Percentiles rank a stretch among this genome's conserved stretches.
Conservation (phyloP, 23 tunicate genomes). For the Trididemnum clinides region DNA sequence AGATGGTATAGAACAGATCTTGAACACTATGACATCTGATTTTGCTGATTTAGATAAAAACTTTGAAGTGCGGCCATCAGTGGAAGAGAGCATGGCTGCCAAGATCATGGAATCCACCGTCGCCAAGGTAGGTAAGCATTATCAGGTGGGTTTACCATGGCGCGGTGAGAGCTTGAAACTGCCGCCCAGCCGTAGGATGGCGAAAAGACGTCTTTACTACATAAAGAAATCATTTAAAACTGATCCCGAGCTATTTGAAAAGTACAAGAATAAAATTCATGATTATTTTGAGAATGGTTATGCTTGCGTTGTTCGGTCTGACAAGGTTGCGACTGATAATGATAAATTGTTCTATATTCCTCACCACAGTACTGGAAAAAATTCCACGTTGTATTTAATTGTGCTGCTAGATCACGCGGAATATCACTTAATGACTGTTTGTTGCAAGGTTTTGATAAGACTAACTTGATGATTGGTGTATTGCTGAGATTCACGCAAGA, state of each 20-base stretch:
- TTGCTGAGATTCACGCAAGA: not conserved
- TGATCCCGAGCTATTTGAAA: not conserved
- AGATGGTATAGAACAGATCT: not conserved
- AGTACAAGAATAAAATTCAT: conserved; percentile 6
- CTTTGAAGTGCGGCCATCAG: too few relatives aligned
- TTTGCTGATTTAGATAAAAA: too few relatives aligned
- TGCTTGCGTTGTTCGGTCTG: not conserved
- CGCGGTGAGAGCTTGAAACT: not conserved
- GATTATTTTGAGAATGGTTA: not conserved
- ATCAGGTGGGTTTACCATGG: conserved; percentile 6
- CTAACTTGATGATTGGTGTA: not conserved
- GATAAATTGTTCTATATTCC: conserved; percentile 12
- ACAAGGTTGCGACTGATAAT: not conserved
- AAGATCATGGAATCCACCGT: not conserved
- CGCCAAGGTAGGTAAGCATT: not conserved
- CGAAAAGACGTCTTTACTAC: not conserved
- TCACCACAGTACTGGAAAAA: conserved; percentile 6
- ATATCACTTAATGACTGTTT: not conserved
- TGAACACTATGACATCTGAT: not conserved
- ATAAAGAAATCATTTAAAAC: not conserved
- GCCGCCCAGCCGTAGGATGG: not conserved
- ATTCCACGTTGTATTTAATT: conserved; percentile 18
- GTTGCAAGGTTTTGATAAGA: not conserved
- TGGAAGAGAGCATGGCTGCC: not conserved
- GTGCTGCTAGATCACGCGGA: not conserved